Evolutionary conservation across 2,797 vertebrate species (phyloP), one percentile per base, ranked within the genome.

Genomic region (Lagorchestes hirsutus): DNA sequence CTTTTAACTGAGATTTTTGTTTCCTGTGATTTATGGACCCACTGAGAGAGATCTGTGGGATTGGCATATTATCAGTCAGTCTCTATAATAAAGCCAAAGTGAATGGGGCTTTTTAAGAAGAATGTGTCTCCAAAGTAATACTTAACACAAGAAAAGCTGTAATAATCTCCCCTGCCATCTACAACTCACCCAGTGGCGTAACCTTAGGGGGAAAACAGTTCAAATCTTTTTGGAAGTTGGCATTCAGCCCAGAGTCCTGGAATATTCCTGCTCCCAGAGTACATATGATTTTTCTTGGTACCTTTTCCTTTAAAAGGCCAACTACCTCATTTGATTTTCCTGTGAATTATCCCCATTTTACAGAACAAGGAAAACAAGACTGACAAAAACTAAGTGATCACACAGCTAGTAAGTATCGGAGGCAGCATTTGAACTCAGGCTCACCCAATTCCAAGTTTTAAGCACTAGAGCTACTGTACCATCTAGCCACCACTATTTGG

Each of bases 21-120:
- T 93, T 95, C 96, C 97, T 98, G 94, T 97, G 97, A 96, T 97
- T 95, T 96, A n/a, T 96, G 90, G 95, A 62, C 93, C 95, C 90
- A 13, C 92, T 54, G 34, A 92, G 96, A 94, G 90, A 94, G 95
- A 93, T 87, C 55, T 95, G 93, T 93, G 94, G 97, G 92, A 55
- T 92, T 95, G 96, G 94, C 94, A 93, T 94, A 14, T 59, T 67
- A 93, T 91, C 95, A 59, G 90, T 56, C 40, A 16, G 93, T n/a
- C 92, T 92, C 95, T 94, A n/a, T 93, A 95, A 96, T 95, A 95
- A 97, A 93, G n/a, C 29, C 0, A 0, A 57, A 55, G 54, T 10
- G 13, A 94, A 59, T 52, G 74, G 92, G 54, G 93, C 52, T 90
- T 94, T 87, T 94, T 92, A 34, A 90, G 90, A 87, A 92, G 56